These are phyloP conservation scores for Caenorhabditis becei DNA, from an alignment of 2,888 invertebrate species.

Conservation along the genomic window DNA sequence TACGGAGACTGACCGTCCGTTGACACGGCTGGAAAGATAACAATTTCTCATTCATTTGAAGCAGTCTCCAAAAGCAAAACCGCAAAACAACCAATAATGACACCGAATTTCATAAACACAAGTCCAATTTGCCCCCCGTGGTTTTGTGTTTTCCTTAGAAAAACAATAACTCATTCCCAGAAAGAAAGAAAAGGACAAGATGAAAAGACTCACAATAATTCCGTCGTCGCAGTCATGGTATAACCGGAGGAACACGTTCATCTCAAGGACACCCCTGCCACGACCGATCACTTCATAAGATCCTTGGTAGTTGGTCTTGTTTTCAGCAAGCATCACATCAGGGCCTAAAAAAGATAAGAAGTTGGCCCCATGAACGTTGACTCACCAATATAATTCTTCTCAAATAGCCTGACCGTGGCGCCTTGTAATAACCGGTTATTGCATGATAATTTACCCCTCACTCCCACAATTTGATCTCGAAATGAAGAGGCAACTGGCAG, in stretches of 20 bases:
- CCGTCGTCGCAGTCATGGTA: conserved; percentile 74
- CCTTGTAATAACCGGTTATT: conserved; percentile 67
- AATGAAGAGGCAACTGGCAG: conserved; percentile 47
- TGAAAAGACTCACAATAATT: conserved; percentile 37
- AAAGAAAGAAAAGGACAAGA: background rate
- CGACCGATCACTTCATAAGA: conserved; percentile 71
- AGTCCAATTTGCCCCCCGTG: conserved; percentile 9
- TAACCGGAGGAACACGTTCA: conserved; percentile 66
- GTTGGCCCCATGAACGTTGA: too few relatives aligned
- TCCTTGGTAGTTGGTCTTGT: conserved; percentile 71
- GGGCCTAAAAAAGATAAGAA: conserved; percentile 66
- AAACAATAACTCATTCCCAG: conserved; percentile 7
- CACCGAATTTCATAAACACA: conserved; percentile 10
- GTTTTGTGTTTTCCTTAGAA: too few relatives aligned
- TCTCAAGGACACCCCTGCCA: conserved; percentile 66
- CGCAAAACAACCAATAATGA: background rate
- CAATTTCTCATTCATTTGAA: too few relatives aligned
- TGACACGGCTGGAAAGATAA: conserved; percentile 76
- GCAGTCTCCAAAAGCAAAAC: too few relatives aligned
- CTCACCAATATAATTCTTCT: conserved; percentile 73
- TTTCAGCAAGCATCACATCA: conserved; percentile 70
- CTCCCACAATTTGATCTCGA: conserved; percentile 73
- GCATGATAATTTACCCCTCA: conserved; percentile 70
- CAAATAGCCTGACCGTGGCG: conserved; percentile 70
- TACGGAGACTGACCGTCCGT: conserved; percentile 70